These are phyloP conservation scores for Halictus ligatus DNA, from an alignment of 2,888 invertebrate species.

Conservation along the genomic window DNA sequence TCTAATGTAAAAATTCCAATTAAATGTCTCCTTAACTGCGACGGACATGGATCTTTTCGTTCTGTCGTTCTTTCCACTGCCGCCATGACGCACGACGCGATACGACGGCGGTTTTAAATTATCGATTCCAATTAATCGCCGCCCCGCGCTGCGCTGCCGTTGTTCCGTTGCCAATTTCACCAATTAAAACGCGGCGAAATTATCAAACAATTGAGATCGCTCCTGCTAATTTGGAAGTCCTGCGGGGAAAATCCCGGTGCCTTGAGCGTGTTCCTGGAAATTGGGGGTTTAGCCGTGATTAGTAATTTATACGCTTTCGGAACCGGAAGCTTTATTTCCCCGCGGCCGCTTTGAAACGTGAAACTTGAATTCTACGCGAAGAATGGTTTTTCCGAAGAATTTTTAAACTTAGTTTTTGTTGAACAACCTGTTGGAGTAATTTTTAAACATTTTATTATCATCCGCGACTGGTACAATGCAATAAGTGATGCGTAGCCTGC, in stretches of 20 bases:
- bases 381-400: not conserved
- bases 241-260: not conserved
- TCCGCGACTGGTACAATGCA: not conserved
- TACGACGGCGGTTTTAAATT: not conserved
- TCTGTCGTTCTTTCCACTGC: not conserved
- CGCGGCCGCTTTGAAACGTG: not conserved
- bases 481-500: not conserved
- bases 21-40: not conserved
- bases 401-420: not conserved
- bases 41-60: not conserved
- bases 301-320: not conserved
- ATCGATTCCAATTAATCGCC: slow-evolving; percentile 40
- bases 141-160: not conserved
- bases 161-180: not conserved
- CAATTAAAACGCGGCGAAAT: slow-evolving; percentile 3
- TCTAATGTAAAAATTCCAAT: too few relatives aligned
- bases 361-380: not conserved
- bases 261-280: not conserved
- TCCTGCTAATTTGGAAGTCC: not conserved
- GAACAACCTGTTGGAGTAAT: not conserved
- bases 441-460: not conserved
- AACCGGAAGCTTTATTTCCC: not conserved
- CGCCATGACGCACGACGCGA: too few relatives aligned
- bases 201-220: not conserved
- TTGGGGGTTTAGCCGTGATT: not conserved